These are phyloP conservation scores for Anaspis maculata DNA, from an alignment of 2,888 invertebrate species.

Conservation along the genomic window DNA sequence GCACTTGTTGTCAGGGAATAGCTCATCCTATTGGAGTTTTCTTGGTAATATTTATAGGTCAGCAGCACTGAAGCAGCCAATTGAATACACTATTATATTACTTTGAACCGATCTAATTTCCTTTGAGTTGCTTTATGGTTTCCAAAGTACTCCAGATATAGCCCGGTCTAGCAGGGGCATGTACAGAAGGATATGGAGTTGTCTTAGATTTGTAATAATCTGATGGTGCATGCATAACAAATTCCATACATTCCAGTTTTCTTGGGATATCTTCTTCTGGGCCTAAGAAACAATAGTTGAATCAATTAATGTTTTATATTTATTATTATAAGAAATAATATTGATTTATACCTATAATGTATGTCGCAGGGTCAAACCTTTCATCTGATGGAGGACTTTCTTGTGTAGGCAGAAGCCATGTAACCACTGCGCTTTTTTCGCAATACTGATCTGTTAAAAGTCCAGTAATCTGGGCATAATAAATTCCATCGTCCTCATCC, in stretches of 20 bases:
- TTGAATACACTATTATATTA: too few species aligned
- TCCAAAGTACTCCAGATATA: conserved; percentile 60
- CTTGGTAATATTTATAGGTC: too few species aligned
- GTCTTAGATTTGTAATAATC: conserved; percentile 76
- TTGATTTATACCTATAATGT: conserved; percentile 83
- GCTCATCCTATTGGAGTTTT: too few species aligned
- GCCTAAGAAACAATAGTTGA: conserved; percentile 45
- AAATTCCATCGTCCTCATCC: conserved; percentile 67
- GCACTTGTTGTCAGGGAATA: too few species aligned
- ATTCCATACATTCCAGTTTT: conserved; percentile 79
- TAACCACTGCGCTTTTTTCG: conserved; percentile 85
- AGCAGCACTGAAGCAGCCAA: too few species aligned
- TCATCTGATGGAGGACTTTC: conserved; percentile 69
- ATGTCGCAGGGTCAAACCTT: conserved; percentile 81
- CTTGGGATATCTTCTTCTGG: conserved; percentile 87
- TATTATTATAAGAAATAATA: too few species aligned
- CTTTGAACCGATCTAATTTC: too few species aligned
- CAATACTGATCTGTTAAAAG: conserved; percentile 87
- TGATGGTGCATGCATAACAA: conserved; percentile 89
- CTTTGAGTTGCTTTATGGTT: conserved; percentile 39
- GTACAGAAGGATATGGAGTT: conserved; percentile 63
- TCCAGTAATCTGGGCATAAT: conserved; percentile 85
- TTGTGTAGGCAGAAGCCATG: conserved; percentile 84
- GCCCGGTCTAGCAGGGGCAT: conserved; percentile 40
- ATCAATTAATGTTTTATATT: background rate